Evolutionary conservation across 2,113 vertebrate species (phyloP), one percentile per base, ranked within the genome.

Genomic region (Chamaetylas fuelleborni): DNA sequence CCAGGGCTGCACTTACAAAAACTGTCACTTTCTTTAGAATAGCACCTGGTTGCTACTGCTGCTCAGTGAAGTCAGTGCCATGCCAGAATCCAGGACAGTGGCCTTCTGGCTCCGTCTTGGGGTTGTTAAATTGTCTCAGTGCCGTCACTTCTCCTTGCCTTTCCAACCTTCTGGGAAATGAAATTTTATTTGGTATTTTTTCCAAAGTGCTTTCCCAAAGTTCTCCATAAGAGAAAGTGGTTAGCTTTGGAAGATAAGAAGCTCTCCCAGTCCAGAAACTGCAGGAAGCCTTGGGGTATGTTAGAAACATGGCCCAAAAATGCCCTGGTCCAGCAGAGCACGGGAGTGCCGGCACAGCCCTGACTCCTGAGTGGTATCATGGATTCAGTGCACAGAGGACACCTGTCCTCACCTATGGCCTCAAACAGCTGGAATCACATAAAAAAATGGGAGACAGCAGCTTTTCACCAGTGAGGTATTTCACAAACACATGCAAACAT

Each of bases 61-160:
- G 62, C 47, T 67, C 28, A 12, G 38, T 62, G 54, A 78, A 31
- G 58, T 18, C 28, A 48, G 43, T 7, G 10, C 50, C 14, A 16
- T 0, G 2, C 11, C 47, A 61, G 79, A 16, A 19, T 18, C 51
- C 2, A 2, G 56, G 42, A 31, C 0, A 0, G 25, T 17, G 25
- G 43, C 0, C 3, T 29, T 67, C 72, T 70, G 47, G 40, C 40
- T 91, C 88, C 60, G 29, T 38, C 26, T 13, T 1, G 2, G 45
- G 16, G 33, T 3, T 66, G 28, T 51, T 79, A 33, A 25, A 7
- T 29, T 24, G 3, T 48, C 36, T 86, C 43, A 11, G 48, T 45
- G 29, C 64, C 12, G 10, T 67, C 36, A 9, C 50, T 86, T 84
- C 50, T 62, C 16, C n/a, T 71, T 67, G 29, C 22, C 29, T 66